phyloP scores from a whole-genome alignment of 2,113 vertebrate genomes.

The Cebidichthys violaceus region DNA sequence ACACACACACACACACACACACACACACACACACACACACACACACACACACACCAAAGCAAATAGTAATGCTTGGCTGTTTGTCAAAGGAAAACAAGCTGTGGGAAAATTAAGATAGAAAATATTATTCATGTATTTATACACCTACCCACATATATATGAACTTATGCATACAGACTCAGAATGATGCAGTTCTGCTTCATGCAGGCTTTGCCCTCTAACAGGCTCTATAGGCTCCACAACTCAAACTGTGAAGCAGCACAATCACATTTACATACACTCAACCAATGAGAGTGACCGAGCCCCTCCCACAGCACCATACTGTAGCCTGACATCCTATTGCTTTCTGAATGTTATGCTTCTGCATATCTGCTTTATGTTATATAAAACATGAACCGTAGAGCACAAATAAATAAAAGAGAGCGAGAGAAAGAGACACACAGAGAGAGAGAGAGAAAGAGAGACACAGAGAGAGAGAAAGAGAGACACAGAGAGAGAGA shows the following conservation, averaged over 20 bases:
- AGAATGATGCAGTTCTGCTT: slow-evolving; percentile 27
- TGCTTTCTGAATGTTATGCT: too few species aligned
- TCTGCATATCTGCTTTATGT: not conserved
- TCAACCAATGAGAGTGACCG: not conserved
- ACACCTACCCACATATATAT: slow-evolving; percentile 15
- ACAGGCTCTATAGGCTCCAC: slow-evolving; percentile 26
- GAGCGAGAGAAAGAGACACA: too few species aligned
- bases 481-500: too few species aligned
- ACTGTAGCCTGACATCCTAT: not conserved
- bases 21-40: not conserved
- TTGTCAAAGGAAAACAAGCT: not conserved
- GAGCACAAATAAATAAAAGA: too few species aligned
- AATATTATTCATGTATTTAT: slow-evolving; percentile 38
- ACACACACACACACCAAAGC: not conserved
- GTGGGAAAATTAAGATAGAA: slow-evolving; percentile 9
- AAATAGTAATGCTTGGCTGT: slow-evolving; percentile 27
- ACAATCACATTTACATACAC: not conserved
- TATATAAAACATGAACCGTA: too few species aligned
- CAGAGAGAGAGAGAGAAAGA: too few species aligned
- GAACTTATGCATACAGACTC: not conserved
- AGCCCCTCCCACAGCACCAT: not conserved
- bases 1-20: slow-evolving; percentile 14
- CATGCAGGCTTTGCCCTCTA: slow-evolving; percentile 39
- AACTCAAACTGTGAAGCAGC: slow-evolving; percentile 4
- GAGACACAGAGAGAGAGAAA: too few species aligned